Percentiles rank a stretch among this genome's conserved stretches.
Conservation (phyloP, 2,797 vertebrate species). For the Eulemur coronatus region DNA sequence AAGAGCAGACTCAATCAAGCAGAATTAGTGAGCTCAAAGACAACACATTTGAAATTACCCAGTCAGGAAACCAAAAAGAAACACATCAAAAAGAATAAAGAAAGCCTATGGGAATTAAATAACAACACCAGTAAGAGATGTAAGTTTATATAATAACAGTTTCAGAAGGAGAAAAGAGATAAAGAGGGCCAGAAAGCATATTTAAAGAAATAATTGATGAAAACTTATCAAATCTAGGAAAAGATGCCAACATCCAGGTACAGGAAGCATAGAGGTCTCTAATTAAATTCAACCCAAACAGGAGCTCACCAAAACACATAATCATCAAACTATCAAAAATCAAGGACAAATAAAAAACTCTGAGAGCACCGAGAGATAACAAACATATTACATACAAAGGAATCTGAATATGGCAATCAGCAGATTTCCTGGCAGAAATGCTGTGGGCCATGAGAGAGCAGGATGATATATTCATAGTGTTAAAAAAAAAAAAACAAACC, state of each 20-base stretch:
- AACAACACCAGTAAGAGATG: not conserved
- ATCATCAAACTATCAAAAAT: not conserved
- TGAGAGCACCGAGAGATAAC: not conserved
- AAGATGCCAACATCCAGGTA: not conserved
- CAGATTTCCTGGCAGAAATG: not conserved
- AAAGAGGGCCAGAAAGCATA: not conserved
- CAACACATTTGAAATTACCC: not conserved
- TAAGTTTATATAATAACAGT: not conserved
- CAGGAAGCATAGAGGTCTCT: not conserved
- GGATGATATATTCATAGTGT: not conserved
- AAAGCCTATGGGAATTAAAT: not conserved
- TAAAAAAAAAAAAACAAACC: not conserved
- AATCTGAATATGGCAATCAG: not conserved
- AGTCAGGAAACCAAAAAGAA: not conserved
- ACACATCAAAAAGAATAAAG: not conserved
- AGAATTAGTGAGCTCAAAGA: not conserved
- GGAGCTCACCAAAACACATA: not conserved
- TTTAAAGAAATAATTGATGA: not conserved
- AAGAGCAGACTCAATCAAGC: not conserved
- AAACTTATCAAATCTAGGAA: not conserved
- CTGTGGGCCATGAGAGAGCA: not conserved
- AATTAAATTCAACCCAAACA: not conserved
- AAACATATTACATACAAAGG: not conserved
- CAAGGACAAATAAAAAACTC: not conserved
- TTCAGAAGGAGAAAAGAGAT: not conserved